These are phyloP conservation scores for Tetramorium simillimum DNA, from an alignment of 1,140 invertebrate genomes.

Conservation along the genomic window DNA sequence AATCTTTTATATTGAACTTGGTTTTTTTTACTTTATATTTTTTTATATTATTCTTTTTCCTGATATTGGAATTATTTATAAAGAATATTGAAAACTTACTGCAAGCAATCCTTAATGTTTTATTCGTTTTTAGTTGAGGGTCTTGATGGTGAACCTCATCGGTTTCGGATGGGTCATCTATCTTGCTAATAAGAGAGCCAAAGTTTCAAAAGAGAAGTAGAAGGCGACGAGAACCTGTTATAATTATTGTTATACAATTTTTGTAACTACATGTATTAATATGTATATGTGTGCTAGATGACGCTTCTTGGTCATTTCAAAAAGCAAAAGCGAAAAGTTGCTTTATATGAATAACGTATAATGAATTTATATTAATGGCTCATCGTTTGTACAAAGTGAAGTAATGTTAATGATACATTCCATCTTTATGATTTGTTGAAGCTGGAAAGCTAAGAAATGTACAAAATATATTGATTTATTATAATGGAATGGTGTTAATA, in stretches of 20 bases:
- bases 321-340: background rate
- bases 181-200: slow-evolving; percentile 86
- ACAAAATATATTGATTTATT: background rate
- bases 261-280: slow-evolving; percentile 5
- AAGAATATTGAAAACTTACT: slow-evolving; percentile 4
- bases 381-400: slow-evolving; percentile 18
- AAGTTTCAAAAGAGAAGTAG: slow-evolving; percentile 54
- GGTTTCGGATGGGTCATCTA: slow-evolving; percentile 90
- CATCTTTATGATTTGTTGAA: slow-evolving; percentile 16
- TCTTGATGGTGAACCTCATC: slow-evolving; percentile 89
- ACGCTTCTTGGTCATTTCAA: background rate
- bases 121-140: slow-evolving; percentile 87
- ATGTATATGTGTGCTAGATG: background rate
- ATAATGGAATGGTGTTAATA: slow-evolving; percentile 9
- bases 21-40: background rate
- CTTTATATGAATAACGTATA: background rate
- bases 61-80: slow-evolving; percentile 31
- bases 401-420: slow-evolving; percentile 44
- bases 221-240: slow-evolving; percentile 21
- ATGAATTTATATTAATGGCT: background rate
- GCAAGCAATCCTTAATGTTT: background rate
- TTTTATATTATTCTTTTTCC: slow-evolving; percentile 3
- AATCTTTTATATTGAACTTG: background rate
- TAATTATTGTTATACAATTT: slow-evolving; percentile 31
- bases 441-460: background rate